phyloP scores from a whole-genome alignment of 2,113 vertebrate species.

The Pygoscelis antarcticus region DNA sequence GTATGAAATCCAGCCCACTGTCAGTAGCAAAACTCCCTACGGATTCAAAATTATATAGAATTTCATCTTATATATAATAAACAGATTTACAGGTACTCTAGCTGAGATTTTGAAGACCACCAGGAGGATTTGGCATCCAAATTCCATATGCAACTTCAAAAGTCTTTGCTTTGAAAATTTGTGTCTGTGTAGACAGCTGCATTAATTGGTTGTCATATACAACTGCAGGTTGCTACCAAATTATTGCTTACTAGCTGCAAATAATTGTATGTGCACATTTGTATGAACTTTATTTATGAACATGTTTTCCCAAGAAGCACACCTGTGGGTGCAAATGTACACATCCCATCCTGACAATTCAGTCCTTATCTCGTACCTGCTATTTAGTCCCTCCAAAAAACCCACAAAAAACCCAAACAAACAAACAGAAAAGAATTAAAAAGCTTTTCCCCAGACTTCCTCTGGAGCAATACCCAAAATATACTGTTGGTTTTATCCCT shows the following conservation, averaged over 20 bases:
- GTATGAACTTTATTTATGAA: background rate
- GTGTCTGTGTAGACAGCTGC: background rate
- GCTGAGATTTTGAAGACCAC: background rate
- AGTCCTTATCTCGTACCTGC: background rate
- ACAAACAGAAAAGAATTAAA: background rate
- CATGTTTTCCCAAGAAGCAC: background rate
- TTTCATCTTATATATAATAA: background rate
- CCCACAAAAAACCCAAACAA: background rate
- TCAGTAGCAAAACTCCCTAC: background rate
- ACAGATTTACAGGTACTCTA: background rate
- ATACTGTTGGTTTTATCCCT: background rate
- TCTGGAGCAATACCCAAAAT: background rate
- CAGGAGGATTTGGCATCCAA: background rate
- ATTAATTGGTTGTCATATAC: background rate
- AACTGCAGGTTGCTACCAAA: background rate
- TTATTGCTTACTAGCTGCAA: background rate
- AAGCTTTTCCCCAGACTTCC: background rate
- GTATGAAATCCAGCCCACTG: background rate
- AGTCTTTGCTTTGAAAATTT: background rate
- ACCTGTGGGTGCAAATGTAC: background rate
- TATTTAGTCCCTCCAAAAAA: background rate
- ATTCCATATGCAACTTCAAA: background rate
- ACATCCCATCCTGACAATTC: background rate
- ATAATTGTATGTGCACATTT: background rate
- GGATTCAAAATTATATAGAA: background rate